Conservation (phyloP, 2,113 vertebrate species). For the Megaptera novaeangliae region DNA sequence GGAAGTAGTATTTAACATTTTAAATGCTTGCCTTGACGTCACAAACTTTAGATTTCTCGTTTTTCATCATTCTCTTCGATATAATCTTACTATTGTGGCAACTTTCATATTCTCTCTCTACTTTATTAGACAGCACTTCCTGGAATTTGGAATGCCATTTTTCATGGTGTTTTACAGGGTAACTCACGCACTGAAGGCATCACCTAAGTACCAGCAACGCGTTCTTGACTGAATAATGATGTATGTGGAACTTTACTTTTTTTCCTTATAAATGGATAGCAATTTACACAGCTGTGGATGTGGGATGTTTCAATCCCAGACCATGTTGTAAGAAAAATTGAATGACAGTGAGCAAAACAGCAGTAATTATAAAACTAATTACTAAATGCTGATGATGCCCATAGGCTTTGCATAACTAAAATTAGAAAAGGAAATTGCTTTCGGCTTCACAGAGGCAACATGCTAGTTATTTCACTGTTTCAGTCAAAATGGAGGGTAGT, state of each 20-base stretch:
- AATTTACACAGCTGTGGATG: slow-evolving; percentile 97
- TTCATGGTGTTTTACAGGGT: slow-evolving; percentile 68
- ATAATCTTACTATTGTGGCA: neutral
- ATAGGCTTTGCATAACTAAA: slow-evolving; percentile 99
- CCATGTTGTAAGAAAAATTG: slow-evolving; percentile 97
- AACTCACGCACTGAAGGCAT: slow-evolving; percentile 78
- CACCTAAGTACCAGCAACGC: slow-evolving; percentile 79
- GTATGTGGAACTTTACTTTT: slow-evolving; percentile 85
- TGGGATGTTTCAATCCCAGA: slow-evolving; percentile 96
- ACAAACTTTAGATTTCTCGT: neutral
- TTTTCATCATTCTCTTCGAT: neutral
- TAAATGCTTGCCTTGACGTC: neutral
- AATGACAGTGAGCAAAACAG: slow-evolving; percentile 98
- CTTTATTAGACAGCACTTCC: slow-evolving; percentile 41
- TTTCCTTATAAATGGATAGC: slow-evolving; percentile 92
- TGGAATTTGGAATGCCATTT: slow-evolving; percentile 59
- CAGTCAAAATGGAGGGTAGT: slow-evolving; percentile 85
- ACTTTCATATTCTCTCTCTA: neutral
- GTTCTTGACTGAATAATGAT: slow-evolving; percentile 87
- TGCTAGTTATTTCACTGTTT: slow-evolving; percentile 87
- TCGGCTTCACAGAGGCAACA: slow-evolving; percentile 91
- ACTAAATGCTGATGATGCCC: slow-evolving; percentile 99
- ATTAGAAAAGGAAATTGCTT: slow-evolving; percentile 99
- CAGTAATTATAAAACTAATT: slow-evolving; percentile 99
- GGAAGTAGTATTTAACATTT: neutral